These are phyloP conservation scores for Griposia aprilina DNA, from an alignment of 2,888 invertebrate species.

Conservation along the genomic window DNA sequence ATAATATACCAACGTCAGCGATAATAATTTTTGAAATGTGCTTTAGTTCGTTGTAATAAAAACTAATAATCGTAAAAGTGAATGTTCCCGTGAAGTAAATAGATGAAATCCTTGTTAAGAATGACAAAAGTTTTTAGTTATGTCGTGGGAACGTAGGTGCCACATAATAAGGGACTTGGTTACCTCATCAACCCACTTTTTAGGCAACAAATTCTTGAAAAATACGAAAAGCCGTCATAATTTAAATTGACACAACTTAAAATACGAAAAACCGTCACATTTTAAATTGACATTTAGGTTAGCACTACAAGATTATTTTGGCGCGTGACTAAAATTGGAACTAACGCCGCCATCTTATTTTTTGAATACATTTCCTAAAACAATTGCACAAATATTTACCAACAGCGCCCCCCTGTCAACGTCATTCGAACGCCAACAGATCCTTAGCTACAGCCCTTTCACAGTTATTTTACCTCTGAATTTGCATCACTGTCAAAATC, in stretches of 20 bases:
- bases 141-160: slow-evolving; percentile 6
- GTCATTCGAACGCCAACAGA: not conserved
- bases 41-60: slow-evolving; percentile 21
- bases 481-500: too few species aligned
- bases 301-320: too few species aligned
- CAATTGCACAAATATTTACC: not conserved
- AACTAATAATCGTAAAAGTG: slow-evolving; percentile 23
- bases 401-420: not conserved
- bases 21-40: slow-evolving; percentile 15
- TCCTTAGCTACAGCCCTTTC: not conserved
- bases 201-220: not conserved
- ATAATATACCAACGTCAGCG: not conserved
- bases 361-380: not conserved
- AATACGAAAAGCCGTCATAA: not conserved
- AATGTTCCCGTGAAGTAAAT: slow-evolving; percentile 31
- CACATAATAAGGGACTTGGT: slow-evolving; percentile 17
- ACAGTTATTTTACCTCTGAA: too few species aligned
- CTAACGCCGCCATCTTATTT: not conserved
- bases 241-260: not conserved
- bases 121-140: slow-evolving; percentile 39
- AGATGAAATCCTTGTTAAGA: slow-evolving; percentile 20
- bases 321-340: not conserved
- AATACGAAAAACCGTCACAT: not conserved
- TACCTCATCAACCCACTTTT: slow-evolving; percentile 17
- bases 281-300: not conserved